Evolutionary conservation across 2,888 invertebrate genomes (phyloP), one percentile per base, ranked within the genome.

Genomic region (Aleiodes leptofemur): DNA sequence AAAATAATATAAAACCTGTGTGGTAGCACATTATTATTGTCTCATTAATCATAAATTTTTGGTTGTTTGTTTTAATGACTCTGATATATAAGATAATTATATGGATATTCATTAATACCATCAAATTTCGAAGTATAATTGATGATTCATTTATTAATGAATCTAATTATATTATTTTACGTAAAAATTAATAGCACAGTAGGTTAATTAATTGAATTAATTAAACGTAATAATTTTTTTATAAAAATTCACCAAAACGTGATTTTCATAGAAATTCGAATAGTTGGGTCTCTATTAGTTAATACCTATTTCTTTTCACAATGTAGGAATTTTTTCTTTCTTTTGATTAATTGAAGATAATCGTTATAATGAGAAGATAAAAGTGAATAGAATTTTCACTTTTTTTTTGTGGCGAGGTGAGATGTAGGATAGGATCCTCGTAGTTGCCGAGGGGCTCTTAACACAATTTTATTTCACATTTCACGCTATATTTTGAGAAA

Each of bases 241-340:
- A 14, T 43, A 43, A 31, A 38, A 31, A 57, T 43, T 43, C 23
- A 64, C 43, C 11, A 57, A 23, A 31, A 31, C 13, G 43, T 64
- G 43, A 8, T 64, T 48, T 23, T 64, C n/a, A 43, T 64, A 64
- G 64, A 64, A 43, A 38, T 59, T 59, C 23, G 34, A 23, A 34
- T 11, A 59, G 11, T 64, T 64, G 64, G 64, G 64, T 64, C 64
- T 64, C 48, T 48, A 43, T 43, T 43, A 43, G 43, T 64, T 59
- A 48, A 48, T 61, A 34, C 34, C 64, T 64, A 34, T 48, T 48
- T 64, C 43, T 48, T 48, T 64, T 64, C 43, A 64, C 61, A 43
- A 16, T 38, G 48, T 64, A n/a, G 16, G 55, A 16, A 14, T 55
- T n/a, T 16, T 11, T 31, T 6, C 3, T 31, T 6, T 38, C 2